These are phyloP conservation scores for Ifrita kowaldi DNA, from an alignment of 2,113 vertebrate genomes.

Conservation along the genomic window DNA sequence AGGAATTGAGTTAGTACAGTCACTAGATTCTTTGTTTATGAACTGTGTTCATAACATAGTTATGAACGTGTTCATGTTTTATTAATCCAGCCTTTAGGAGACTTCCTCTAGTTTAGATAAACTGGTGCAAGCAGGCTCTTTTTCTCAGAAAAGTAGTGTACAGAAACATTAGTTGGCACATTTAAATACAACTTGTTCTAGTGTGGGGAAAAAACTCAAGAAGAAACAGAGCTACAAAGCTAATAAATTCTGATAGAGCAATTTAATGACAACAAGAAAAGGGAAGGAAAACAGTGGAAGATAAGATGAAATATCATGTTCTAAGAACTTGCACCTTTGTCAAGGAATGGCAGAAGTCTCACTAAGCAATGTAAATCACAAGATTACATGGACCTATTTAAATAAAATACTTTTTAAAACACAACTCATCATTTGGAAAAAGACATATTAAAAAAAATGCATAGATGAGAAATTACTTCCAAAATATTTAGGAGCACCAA, in stretches of 20 bases:
- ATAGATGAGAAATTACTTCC: neutral
- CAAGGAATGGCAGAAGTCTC: neutral
- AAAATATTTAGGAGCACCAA: neutral
- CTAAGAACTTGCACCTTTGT: neutral
- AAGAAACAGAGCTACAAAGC: neutral
- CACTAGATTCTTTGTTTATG: neutral
- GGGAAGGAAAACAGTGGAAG: neutral
- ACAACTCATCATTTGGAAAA: neutral
- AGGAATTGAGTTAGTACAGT: neutral
- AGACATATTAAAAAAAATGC: fast-evolving
- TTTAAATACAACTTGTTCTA: neutral
- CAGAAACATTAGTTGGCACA: neutral
- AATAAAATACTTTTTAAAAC: neutral
- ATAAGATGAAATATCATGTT: neutral
- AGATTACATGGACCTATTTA: neutral
- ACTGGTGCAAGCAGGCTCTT: neutral
- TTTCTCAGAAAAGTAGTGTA: neutral
- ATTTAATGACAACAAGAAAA: neutral
- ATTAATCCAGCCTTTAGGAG: neutral
- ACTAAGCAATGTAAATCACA: neutral
- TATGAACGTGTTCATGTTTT: too few species aligned
- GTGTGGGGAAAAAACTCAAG: neutral
- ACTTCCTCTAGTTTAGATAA: neutral
- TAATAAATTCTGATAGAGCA: neutral
- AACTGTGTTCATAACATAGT: too few species aligned